phyloP scores from a whole-genome alignment of 2,113 vertebrate genomes.

The Sclerurus mexicanus region DNA sequence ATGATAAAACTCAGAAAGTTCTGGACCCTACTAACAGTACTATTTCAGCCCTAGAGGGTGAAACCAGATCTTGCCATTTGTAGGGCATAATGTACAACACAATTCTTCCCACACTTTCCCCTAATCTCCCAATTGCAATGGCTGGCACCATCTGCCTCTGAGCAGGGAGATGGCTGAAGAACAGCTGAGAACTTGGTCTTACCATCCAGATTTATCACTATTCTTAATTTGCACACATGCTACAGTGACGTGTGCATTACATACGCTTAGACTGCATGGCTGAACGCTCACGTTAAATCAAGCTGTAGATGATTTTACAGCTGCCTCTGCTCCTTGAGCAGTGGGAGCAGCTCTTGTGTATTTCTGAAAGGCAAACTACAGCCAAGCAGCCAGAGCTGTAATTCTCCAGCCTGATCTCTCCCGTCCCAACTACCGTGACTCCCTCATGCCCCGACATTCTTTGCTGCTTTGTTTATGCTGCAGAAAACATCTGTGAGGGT shows the following conservation, averaged over 20 bases:
- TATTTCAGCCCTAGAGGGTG: not conserved
- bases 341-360: not conserved
- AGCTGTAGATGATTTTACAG: slow-evolving; percentile 29
- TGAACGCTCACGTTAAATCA: not conserved
- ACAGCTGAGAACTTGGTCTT: not conserved
- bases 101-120: not conserved
- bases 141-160: not conserved
- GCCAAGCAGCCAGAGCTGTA: slow-evolving; percentile 28
- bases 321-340: slow-evolving; percentile 30
- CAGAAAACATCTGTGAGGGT: slow-evolving; percentile 73
- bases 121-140: not conserved
- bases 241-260: not conserved
- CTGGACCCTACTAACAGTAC: not conserved
- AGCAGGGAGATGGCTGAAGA: not conserved
- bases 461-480: slow-evolving; percentile 74
- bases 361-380: slow-evolving; percentile 9
- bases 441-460: slow-evolving; percentile 53
- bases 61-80: not conserved
- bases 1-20: not conserved
- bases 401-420: slow-evolving; percentile 31
- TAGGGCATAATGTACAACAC: not conserved
- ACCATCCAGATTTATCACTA: not conserved
- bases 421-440: not conserved
- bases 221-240: slow-evolving; percentile 22
- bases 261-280: not conserved